Conservation (phyloP, 2,797 vertebrate genomes). For the Taenioides sp. region DNA sequence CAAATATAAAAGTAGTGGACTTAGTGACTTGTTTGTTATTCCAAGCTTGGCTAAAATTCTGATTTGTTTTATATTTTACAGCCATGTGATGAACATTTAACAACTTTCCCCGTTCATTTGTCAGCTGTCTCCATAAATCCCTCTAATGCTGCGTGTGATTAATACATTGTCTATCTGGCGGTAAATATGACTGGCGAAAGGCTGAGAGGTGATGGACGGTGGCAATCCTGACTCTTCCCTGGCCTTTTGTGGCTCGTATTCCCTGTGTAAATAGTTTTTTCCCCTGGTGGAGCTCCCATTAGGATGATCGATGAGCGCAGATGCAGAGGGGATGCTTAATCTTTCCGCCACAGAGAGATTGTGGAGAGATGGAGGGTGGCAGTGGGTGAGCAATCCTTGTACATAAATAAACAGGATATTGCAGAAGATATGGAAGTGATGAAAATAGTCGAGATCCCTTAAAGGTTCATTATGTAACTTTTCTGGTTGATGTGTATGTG, state of each 20-base stretch:
- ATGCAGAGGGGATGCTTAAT: slow-evolving; percentile 69
- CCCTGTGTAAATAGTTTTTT: slow-evolving; percentile 57
- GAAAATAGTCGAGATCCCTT: slow-evolving; percentile 7
- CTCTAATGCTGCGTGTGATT: slow-evolving; percentile 2
- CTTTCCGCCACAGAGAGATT: slow-evolving; percentile 58
- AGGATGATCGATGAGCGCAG: slow-evolving; percentile 74
- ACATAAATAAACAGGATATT: slow-evolving; percentile 63
- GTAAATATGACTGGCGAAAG: not conserved
- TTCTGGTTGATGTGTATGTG: not conserved
- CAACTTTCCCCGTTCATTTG: not conserved
- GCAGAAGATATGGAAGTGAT: slow-evolving; percentile 3
- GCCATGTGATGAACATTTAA: not conserved
- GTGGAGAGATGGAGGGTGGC: slow-evolving; percentile 21
- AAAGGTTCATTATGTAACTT: not conserved
- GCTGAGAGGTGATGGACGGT: slow-evolving; percentile 6
- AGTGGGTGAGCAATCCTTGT: slow-evolving; percentile 28
- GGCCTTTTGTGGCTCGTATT: slow-evolving; percentile 51
- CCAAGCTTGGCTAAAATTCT: not conserved
- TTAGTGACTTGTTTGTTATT: not conserved
- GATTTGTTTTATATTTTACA: not conserved
- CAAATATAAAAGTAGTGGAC: no score
- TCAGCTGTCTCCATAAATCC: slow-evolving; percentile 1
- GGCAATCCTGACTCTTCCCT: slow-evolving; percentile 31
- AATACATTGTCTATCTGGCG: not conserved
- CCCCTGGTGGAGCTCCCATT: slow-evolving; percentile 61